A percentile compares a stretch with the other conserved stretches of the same genome.
Evolutionary conservation across 2,888 invertebrate species (phyloP).

Genomic region (Dryocosmus kuriphilus): DNA sequence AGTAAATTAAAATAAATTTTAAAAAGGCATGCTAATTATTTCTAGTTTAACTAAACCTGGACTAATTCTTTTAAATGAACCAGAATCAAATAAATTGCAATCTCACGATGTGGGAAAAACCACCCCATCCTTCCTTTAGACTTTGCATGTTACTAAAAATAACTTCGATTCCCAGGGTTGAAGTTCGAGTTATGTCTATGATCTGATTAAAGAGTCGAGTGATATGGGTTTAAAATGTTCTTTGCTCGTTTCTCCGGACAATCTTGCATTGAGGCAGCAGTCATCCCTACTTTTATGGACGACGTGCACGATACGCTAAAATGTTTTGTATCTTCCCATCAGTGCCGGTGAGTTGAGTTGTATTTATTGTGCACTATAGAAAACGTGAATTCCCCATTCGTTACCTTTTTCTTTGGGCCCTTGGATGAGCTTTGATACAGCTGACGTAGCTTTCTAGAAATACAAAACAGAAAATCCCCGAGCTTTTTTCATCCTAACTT

Average conservation of each 20-base stretch:
- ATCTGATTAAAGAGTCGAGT: constrained; percentile 27
- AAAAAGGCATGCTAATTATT: not conserved
- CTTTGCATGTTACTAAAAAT: constrained; percentile 22
- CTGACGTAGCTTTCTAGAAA: not conserved
- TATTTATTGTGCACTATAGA: constrained; percentile 4
- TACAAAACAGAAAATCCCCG: not conserved
- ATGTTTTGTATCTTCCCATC: constrained; percentile 16
- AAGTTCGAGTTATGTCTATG: constrained; percentile 13
- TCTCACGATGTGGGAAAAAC: not conserved
- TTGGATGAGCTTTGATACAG: constrained; percentile 7
- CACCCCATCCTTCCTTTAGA: not conserved
- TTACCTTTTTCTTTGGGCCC: constrained; percentile 6
- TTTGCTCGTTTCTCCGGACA: constrained; percentile 3
- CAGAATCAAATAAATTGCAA: not conserved
- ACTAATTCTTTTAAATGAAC: not conserved
- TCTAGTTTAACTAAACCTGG: not conserved
- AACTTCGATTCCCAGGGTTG: not conserved
- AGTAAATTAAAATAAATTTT: not conserved
- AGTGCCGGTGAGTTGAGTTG: not conserved
- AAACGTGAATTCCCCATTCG: not conserved
- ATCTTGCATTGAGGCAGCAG: not conserved
- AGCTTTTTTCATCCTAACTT: too few species aligned
- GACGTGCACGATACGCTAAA: constrained; percentile 25
- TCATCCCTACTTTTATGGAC: constrained; percentile 17
- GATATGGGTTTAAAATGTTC: constrained; percentile 23